A percentile compares a stretch with the other conserved stretches of the same genome.
Conservation (phyloP, 2,888 invertebrate species). For the Lepidonotus clava region DNA sequence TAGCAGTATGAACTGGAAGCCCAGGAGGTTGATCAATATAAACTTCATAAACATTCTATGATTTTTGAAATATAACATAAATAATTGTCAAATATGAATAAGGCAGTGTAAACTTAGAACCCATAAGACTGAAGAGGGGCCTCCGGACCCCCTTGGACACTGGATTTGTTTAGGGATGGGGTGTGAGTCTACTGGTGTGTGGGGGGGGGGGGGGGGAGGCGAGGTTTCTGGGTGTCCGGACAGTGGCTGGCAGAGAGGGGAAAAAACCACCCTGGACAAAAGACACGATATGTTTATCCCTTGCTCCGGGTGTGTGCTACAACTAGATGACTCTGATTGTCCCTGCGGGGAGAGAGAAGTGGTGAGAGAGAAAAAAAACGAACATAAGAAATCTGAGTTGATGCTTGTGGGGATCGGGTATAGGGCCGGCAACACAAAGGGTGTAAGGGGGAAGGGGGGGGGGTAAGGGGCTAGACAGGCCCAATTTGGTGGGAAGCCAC, state of each 20-base stretch:
- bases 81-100: too few relatives aligned
- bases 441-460: neutral
- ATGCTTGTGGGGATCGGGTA: constrained; percentile 8
- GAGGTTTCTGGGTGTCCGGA: too few relatives aligned
- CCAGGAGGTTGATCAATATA: too few relatives aligned
- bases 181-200: too few relatives aligned
- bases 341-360: neutral
- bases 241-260: neutral
- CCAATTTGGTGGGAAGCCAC: neutral
- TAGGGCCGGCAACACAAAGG: neutral
- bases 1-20: too few relatives aligned
- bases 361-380: neutral
- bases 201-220: too few relatives aligned
- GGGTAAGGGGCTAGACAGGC: constrained; percentile 7
- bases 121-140: too few relatives aligned
- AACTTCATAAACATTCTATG: too few relatives aligned
- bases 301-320: neutral
- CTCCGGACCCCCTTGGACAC: too few relatives aligned
- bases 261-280: neutral
- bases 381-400: neutral
- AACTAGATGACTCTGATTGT: constrained; percentile 38
- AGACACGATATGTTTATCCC: constrained; percentile 35
- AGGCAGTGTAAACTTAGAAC: too few relatives aligned
- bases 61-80: too few relatives aligned
- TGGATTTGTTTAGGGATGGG: too few relatives aligned